Evolutionary conservation across 2,888 invertebrate species (phyloP).

Genomic region (Lepas anatifera): DNA sequence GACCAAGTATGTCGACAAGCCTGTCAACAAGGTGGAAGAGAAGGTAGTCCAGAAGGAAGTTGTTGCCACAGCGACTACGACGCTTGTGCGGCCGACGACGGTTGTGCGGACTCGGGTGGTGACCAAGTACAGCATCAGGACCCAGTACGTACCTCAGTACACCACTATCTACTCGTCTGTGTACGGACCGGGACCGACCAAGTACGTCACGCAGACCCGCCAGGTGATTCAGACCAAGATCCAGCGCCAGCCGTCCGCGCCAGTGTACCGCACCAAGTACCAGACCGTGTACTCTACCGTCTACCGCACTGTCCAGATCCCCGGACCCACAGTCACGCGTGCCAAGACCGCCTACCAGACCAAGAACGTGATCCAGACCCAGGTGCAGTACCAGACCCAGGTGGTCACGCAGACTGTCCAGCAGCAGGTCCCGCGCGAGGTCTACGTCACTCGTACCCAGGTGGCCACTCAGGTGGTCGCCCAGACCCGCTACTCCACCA

Average conservation of each 20-base stretch:
- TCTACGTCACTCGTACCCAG: neutral
- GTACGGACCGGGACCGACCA: neutral
- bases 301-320: neutral
- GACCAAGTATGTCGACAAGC: neutral
- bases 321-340: neutral
- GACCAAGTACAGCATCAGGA: neutral
- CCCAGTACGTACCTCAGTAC: neutral
- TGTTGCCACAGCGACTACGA: neutral
- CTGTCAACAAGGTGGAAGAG: neutral
- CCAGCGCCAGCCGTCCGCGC: neutral
- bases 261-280: neutral
- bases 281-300: neutral
- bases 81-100: neutral
- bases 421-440: neutral
- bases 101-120: neutral
- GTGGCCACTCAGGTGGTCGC: neutral
- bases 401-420: neutral
- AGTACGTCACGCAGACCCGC: neutral
- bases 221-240: neutral
- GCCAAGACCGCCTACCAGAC: neutral
- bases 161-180: neutral
- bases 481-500: neutral
- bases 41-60: neutral
- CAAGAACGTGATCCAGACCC: neutral
- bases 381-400: neutral